Conservation (phyloP, 2,113 vertebrate genomes). For the Guaruba guarouba region DNA sequence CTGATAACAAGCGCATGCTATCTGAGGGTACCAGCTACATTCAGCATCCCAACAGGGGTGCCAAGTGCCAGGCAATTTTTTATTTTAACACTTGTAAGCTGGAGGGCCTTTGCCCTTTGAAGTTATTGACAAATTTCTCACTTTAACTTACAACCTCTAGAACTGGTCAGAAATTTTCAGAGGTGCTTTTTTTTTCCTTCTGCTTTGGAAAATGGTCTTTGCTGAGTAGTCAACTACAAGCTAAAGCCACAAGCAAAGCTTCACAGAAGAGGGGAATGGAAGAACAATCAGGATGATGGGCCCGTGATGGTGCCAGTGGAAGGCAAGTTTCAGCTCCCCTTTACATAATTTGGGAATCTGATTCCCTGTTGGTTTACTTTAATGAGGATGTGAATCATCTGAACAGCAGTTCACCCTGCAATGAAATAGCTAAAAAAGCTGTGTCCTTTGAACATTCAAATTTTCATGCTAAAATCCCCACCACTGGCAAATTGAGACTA, state of each 20-base stretch:
- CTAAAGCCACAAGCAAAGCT: background rate
- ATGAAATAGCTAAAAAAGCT: background rate
- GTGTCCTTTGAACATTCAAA: background rate
- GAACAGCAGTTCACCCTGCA: background rate
- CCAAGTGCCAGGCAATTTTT: background rate
- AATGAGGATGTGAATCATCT: background rate
- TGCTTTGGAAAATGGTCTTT: background rate
- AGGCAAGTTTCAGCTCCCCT: background rate
- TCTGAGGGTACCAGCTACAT: background rate
- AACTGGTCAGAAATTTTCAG: background rate
- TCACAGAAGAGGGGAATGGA: background rate
- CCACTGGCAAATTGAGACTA: background rate
- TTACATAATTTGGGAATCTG: background rate
- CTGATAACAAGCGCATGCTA: background rate
- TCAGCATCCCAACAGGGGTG: background rate
- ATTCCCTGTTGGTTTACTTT: slow-evolving; percentile 7
- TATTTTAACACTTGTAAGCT: background rate
- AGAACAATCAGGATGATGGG: background rate
- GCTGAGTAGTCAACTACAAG: background rate
- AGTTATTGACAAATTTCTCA: background rate
- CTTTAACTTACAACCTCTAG: background rate
- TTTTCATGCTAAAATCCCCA: background rate
- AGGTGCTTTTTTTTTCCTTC: background rate
- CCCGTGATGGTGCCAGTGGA: background rate
- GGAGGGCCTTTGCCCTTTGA: background rate